Percentiles rank a stretch among this genome's conserved stretches.
phyloP scores from a whole-genome alignment of 1,140 invertebrate species.

The Macrotrachela quadricornifera region DNA sequence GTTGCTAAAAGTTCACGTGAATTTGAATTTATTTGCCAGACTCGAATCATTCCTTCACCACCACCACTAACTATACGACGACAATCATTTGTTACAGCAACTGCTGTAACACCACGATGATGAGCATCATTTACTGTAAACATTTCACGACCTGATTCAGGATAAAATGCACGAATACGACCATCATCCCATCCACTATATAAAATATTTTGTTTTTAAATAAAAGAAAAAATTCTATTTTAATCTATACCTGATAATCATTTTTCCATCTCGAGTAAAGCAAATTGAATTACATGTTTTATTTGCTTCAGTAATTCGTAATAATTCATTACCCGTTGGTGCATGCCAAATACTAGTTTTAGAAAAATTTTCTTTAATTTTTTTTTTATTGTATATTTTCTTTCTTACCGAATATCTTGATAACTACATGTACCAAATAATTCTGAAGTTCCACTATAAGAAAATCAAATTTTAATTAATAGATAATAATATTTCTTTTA shows the following conservation, averaged over 20 bases:
- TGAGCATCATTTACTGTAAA: slow-evolving; percentile 63
- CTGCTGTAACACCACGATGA: slow-evolving; percentile 55
- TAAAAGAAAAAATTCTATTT: neutral
- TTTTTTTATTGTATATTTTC: too few species aligned
- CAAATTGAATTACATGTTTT: slow-evolving; percentile 54
- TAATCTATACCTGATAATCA: slow-evolving; percentile 38
- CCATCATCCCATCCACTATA: slow-evolving; percentile 52
- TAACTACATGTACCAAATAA: slow-evolving; percentile 63
- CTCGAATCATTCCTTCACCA: slow-evolving; percentile 52
- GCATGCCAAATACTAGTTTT: slow-evolving; percentile 45
- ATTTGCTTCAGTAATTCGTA: slow-evolving; percentile 59
- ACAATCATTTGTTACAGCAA: slow-evolving; percentile 48
- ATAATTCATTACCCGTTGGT: slow-evolving; percentile 47
- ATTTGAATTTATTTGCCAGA: slow-evolving; percentile 9
- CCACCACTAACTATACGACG: slow-evolving; percentile 57
- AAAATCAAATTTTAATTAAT: neutral
- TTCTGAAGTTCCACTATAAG: slow-evolving; percentile 31
- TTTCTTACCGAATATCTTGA: slow-evolving; percentile 44
- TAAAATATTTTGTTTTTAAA: neutral
- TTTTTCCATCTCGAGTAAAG: slow-evolving; percentile 53
- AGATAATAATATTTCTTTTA: neutral
- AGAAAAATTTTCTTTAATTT: too few species aligned
- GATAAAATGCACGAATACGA: slow-evolving; percentile 48
- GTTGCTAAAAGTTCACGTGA: slow-evolving; percentile 21
- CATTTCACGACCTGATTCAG: slow-evolving; percentile 51